Conservation (phyloP, 2,797 vertebrate genomes). For the Macroramphosus scolopax region DNA sequence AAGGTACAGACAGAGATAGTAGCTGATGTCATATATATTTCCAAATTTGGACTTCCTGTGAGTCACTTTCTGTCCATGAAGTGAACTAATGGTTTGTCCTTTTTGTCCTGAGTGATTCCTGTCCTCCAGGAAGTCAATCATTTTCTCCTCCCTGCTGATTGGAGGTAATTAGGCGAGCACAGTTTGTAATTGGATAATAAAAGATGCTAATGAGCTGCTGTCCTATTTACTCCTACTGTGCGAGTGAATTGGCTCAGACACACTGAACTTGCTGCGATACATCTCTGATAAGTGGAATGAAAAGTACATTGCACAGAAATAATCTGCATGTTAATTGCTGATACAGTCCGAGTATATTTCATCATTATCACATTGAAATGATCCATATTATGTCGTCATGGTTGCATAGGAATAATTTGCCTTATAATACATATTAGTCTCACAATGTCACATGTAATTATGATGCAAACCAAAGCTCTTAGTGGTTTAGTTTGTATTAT, state of each 20-base stretch:
- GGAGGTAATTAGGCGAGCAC: conserved; percentile 74
- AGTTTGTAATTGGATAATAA: conserved; percentile 77
- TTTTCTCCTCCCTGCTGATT: conserved; percentile 70
- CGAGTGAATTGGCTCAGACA: conserved; percentile 22
- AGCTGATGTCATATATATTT: background rate
- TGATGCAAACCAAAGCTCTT: too few relatives aligned
- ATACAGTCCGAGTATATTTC: too few relatives aligned
- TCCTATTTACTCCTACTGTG: conserved; percentile 67
- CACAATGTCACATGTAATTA: too few relatives aligned
- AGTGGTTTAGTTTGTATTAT: too few relatives aligned
- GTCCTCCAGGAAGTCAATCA: conserved; percentile 71
- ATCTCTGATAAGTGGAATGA: conserved; percentile 4
- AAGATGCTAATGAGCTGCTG: conserved; percentile 72
- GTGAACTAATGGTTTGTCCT: conserved; percentile 45
- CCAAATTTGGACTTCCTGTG: conserved; percentile 1
- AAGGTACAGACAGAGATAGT: too few relatives aligned
- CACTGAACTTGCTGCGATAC: conserved; percentile 9
- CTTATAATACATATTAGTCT: too few relatives aligned
- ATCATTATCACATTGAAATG: too few relatives aligned
- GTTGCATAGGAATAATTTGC: too few relatives aligned
- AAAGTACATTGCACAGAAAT: conserved; percentile 8
- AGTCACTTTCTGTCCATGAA: conserved; percentile 17
- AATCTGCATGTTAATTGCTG: conserved; percentile 9
- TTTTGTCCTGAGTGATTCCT: conserved; percentile 56
- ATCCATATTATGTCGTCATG: too few relatives aligned